Evolutionary conservation across 2,113 vertebrate genomes (phyloP), one percentile per base, ranked within the genome.

Genomic region (Pygoscelis adeliae): DNA sequence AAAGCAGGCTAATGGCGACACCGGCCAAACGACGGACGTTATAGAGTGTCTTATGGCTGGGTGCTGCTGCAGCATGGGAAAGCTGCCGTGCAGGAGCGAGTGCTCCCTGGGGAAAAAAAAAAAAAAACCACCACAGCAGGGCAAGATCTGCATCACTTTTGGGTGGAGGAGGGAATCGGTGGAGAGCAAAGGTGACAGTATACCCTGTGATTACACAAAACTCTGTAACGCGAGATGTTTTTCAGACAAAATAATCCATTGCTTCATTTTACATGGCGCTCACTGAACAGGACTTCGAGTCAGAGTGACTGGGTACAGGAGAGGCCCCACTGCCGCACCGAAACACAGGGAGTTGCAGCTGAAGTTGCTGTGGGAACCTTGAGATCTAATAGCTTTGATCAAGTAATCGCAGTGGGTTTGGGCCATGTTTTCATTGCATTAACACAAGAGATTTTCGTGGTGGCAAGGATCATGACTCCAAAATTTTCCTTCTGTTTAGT

Each of bases 291-390:
- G 5, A 13, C 34, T 80, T 18, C 2, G 5, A 22, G 17, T 17
- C 70, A 40, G 55, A 19, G n/a, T 7, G 6, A 10, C 13, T 2
- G 10, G n/a, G 40, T 21, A 10, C 71, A 52, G 42, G 36, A 36
- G 36, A 70, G 18, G 18, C 10, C 42, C 21, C 1, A 0, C 18
- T 15, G 9, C 32, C 3, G 1, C 71, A 19, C 6, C 2, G 0
- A 49, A 66, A 78, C 0, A 0, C 17, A 5, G 23, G 21, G 46
- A n/a, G 23, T 13, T 2, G 7, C 21, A 19, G 40, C 47, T 49
- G 30, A 29, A 32, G 15, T 32, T 77, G 17, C 67, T 42, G 30
- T 42, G 58, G 29, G 53, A 82, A 47, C 62, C 49, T 30, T 34
- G 40, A 30, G 16, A 56, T 40, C 7, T 2, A 79, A n/a, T 6